Conservation (phyloP, 2,113 vertebrate genomes). For the Strix uralensis region DNA sequence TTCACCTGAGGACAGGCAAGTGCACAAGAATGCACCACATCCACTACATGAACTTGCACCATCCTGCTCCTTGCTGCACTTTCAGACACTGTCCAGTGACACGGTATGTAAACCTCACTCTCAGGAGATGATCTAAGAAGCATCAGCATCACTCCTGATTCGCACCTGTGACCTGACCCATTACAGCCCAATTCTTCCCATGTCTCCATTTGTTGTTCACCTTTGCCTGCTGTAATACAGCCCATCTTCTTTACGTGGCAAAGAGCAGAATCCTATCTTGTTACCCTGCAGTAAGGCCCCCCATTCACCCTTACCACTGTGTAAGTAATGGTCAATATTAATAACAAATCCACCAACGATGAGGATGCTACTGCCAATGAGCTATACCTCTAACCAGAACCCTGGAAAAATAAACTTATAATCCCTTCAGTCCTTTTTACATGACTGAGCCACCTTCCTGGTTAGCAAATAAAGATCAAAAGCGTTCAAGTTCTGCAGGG, state of each 20-base stretch:
- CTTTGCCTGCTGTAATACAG: neutral
- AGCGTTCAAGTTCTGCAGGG: neutral
- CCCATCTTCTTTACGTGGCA: accelerated
- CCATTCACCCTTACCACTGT: neutral
- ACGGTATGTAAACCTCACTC: accelerated
- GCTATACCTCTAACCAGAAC: neutral
- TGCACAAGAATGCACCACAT: neutral
- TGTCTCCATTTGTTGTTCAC: neutral
- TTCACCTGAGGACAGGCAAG: neutral
- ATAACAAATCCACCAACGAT: neutral
- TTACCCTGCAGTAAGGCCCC: neutral
- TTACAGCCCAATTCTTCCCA: neutral
- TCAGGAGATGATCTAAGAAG: neutral
- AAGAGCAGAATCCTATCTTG: neutral
- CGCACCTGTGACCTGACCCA: neutral
- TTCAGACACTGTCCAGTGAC: neutral
- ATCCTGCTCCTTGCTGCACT: neutral
- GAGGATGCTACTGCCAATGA: neutral
- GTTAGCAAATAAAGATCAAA: conserved; percentile 12
- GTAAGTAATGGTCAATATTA: neutral
- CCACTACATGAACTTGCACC: neutral
- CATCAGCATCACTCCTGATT: neutral
- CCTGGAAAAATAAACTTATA: neutral
- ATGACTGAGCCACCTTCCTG: neutral
- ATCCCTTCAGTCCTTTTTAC: neutral